phyloP scores from a whole-genome alignment of 2,113 vertebrate species.

The Hystrix cristata region DNA sequence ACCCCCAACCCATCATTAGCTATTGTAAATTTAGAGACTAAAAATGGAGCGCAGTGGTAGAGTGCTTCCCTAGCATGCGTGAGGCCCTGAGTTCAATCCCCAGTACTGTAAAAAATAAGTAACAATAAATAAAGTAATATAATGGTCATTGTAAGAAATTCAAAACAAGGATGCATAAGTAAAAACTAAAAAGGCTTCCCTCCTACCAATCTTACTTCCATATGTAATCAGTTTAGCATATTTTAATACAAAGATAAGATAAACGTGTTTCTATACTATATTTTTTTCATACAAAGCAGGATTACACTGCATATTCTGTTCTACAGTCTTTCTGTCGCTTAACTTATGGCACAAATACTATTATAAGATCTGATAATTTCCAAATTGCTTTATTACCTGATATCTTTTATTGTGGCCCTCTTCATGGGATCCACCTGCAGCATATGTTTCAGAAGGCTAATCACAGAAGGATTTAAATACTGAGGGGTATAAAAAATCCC shows the following conservation, averaged over 20 bases:
- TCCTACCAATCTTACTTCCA: background rate
- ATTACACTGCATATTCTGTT: background rate
- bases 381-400: conserved; percentile 90
- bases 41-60: background rate
- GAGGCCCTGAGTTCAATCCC: background rate
- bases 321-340: background rate
- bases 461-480: conserved; percentile 96
- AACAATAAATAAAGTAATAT: background rate
- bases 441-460: conserved; percentile 97
- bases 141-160: conserved; percentile 10
- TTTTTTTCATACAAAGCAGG: conserved; percentile 28
- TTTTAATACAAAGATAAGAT: background rate
- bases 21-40: background rate
- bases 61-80: background rate
- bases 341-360: background rate
- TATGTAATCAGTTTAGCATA: background rate
- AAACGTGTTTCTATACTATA: background rate
- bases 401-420: conserved; percentile 98
- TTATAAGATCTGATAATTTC: background rate
- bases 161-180: conserved; percentile 24
- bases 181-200: conserved; percentile 25
- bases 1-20: background rate
- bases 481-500: conserved; percentile 99
- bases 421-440: conserved; percentile 99
- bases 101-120: background rate